Percentiles rank a stretch among this genome's conserved stretches.
These are phyloP conservation scores for Agriotes lineatus DNA, from an alignment of 2,888 invertebrate genomes.

Conservation along the genomic window DNA sequence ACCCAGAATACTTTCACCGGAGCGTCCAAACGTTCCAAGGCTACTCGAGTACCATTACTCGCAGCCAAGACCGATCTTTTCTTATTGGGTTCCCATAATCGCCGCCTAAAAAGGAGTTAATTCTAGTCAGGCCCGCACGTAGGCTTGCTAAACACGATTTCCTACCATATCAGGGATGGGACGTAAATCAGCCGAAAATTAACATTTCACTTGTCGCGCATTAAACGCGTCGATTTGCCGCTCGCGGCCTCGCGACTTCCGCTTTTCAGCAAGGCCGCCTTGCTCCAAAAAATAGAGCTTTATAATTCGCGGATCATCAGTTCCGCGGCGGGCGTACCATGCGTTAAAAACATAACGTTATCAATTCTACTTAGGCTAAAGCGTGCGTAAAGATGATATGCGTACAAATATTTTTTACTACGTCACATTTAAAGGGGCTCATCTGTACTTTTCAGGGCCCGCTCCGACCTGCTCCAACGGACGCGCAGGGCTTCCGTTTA, in stretches of 20 bases:
- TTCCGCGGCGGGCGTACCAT: constrained; percentile 2
- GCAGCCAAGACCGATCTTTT: not conserved
- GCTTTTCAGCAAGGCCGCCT: not conserved
- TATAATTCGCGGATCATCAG: constrained; percentile 37
- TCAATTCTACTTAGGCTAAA: constrained; percentile 28
- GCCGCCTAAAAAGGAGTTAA: not conserved
- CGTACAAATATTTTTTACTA: constrained; percentile 26
- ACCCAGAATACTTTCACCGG: constrained; percentile 42
- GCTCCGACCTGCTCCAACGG: not conserved
- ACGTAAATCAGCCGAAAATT: too few species aligned
- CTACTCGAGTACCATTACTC: not conserved
- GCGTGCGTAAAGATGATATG: constrained; percentile 32
- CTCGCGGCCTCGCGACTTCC: not conserved
- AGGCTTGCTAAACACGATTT: too few species aligned
- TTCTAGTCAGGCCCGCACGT: too few species aligned
- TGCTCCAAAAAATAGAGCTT: constrained; percentile 30
- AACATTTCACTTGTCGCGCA: too few species aligned
- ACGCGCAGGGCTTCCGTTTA: not conserved
- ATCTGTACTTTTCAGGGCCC: constrained; percentile 19
- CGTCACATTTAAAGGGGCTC: constrained; percentile 15
- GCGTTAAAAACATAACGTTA: constrained; percentile 29
- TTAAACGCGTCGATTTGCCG: too few species aligned
- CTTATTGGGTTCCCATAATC: not conserved
- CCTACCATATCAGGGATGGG: too few species aligned
- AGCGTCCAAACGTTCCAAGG: constrained; percentile 4